These are phyloP conservation scores for Notiomystis cincta DNA, from an alignment of 2,113 vertebrate species.

Conservation along the genomic window DNA sequence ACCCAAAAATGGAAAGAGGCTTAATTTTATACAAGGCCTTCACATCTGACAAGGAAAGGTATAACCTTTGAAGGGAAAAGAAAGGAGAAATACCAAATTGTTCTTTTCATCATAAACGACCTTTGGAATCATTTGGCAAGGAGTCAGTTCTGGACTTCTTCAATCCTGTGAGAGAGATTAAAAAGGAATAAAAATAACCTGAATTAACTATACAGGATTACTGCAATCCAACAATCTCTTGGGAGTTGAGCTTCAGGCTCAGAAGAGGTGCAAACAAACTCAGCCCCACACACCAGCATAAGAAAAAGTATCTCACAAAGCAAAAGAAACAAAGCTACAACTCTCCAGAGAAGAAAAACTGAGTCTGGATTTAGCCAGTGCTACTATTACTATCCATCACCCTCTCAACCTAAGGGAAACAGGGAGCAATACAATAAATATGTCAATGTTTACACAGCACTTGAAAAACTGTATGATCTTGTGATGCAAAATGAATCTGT, in stretches of 20 bases:
- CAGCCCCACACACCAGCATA: neutral
- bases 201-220: constrained; percentile 15
- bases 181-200: constrained; percentile 20
- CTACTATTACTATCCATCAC: neutral
- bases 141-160: neutral
- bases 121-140: neutral
- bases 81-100: neutral
- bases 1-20: neutral
- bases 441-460: neutral
- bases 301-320: neutral
- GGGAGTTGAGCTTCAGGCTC: neutral
- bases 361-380: neutral
- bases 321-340: neutral
- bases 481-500: neutral
- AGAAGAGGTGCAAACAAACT: neutral
- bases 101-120: neutral
- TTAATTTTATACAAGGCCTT: neutral
- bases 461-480: neutral
- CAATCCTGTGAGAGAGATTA: neutral
- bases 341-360: neutral
- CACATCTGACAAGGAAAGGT: neutral
- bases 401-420: neutral
- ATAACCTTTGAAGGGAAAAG: neutral
- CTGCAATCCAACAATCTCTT: neutral
- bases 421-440: neutral